Conservation (phyloP, 2,113 vertebrate species). For the Actinemys pallida region DNA sequence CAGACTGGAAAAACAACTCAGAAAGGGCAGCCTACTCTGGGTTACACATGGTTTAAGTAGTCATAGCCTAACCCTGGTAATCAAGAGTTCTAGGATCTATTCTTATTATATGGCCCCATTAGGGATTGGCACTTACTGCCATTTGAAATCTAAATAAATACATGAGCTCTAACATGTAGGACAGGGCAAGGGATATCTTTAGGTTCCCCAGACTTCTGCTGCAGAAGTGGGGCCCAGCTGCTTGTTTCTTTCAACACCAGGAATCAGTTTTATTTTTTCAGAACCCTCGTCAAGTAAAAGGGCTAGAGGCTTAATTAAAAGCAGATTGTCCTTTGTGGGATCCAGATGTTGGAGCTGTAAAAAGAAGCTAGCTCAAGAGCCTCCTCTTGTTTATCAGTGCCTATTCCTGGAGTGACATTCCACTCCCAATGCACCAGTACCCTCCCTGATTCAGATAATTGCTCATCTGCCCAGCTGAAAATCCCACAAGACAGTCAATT, state of each 20-base stretch:
- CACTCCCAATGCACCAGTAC: not conserved
- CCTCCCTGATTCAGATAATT: not conserved
- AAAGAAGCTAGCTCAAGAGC: not conserved
- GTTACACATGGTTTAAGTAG: not conserved
- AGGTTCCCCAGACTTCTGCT: not conserved
- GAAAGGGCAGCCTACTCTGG: too few species aligned
- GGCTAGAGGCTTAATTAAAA: not conserved
- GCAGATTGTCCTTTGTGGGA: not conserved
- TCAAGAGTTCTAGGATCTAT: too few species aligned
- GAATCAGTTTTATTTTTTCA: not conserved
- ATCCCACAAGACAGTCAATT: not conserved
- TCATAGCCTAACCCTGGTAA: accelerated
- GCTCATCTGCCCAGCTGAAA: not conserved
- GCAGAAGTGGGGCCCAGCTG: not conserved
- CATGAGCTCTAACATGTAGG: accelerated
- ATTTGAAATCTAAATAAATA: not conserved
- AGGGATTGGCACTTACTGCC: accelerated
- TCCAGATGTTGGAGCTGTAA: not conserved
- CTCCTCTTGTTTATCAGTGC: not conserved
- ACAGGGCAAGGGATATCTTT: not conserved
- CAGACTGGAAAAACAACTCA: too few species aligned
- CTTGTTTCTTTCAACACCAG: not conserved
- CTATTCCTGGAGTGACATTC: not conserved
- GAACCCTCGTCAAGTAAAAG: not conserved
- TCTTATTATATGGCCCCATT: accelerated